Percentiles rank a stretch among this genome's conserved stretches.
Conservation (phyloP, 2,113 vertebrate species). For the Toxostoma redivivum region DNA sequence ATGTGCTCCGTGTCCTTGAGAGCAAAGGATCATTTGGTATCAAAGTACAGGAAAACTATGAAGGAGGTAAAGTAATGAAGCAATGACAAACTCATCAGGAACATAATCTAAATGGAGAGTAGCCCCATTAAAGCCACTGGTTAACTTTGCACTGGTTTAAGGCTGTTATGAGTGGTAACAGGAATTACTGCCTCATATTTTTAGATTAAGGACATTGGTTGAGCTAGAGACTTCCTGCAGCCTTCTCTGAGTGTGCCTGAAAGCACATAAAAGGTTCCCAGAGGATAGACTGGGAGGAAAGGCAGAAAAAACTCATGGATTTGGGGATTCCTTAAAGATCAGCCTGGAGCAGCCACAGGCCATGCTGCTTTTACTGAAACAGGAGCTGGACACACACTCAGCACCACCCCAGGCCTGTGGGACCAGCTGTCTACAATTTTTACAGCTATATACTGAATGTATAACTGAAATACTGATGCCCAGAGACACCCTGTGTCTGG, state of each 20-base stretch:
- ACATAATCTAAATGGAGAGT: neutral
- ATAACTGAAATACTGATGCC: neutral
- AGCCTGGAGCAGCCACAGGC: neutral
- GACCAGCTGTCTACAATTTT: neutral
- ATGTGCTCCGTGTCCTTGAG: neutral
- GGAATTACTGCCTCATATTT: neutral
- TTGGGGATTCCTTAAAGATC: neutral
- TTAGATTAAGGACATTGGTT: neutral
- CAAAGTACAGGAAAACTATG: conserved; percentile 1
- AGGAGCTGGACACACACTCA: neutral
- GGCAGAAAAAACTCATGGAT: neutral
- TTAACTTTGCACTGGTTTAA: neutral
- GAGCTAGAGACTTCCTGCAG: neutral
- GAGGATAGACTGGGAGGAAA: rapidly evolving
- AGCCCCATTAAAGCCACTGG: neutral
- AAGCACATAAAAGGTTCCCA: neutral
- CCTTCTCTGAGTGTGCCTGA: neutral
- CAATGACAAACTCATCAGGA: neutral
- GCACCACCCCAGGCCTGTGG: neutral
- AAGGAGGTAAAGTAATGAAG: conserved; percentile 42
- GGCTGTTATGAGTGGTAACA: neutral
- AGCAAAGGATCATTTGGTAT: neutral
- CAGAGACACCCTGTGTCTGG: neutral
- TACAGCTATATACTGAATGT: neutral
- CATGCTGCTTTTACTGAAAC: neutral